Base-by-base conservation (phyloP, 2,888 invertebrate species). In the Luffia ferchaultella region DNA sequence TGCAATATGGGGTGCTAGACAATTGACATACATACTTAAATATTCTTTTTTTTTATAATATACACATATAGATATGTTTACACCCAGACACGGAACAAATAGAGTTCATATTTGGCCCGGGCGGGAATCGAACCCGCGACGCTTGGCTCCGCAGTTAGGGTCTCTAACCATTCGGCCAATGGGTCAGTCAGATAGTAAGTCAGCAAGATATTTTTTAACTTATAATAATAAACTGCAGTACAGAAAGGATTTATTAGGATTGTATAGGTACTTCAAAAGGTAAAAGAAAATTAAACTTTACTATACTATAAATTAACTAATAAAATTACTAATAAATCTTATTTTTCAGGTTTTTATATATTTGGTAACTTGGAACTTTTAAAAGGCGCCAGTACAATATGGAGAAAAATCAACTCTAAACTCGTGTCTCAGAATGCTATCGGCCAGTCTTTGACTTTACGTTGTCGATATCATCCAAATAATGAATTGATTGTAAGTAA, bases 281-380 rank as follows among this genome's bases (percentile, higher is more conserved):
- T 18, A 3, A 15, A 42, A 43, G 20, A 42, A 44, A 49, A 43
- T 43, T 42, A 42, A 17, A 30, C 41, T 16, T 19, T 46, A 16
- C 2, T 46, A 9, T 17, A 2, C 17, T 18, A 43, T 43, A 49
- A 43, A 20, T 43, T 18, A 42, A 30, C 2, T 43, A 50, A 45
- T 45, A 45, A 40, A 30, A 30, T 45, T 45, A 19, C 20, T 18
- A 15, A 50, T 30, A 50, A 20, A 30, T 48, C 44, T 47, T 42
- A 15, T 49, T 46, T 52, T 57, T 7, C 64, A 84, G 89, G 90
- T 9, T 84, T 94, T 46, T 93, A 89, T 65, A 87, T 92, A 2
- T 87, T 91, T 58, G 94, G 93, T 1, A 93, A 93, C 60, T 88
- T 91, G 85, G 63, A 75, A 1, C 70, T 86, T 9, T 64, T 91